A percentile compares a stretch with the other conserved stretches of the same genome.
Conservation (phyloP, 2,113 vertebrate species). For the Peromyscus leucopus region DNA sequence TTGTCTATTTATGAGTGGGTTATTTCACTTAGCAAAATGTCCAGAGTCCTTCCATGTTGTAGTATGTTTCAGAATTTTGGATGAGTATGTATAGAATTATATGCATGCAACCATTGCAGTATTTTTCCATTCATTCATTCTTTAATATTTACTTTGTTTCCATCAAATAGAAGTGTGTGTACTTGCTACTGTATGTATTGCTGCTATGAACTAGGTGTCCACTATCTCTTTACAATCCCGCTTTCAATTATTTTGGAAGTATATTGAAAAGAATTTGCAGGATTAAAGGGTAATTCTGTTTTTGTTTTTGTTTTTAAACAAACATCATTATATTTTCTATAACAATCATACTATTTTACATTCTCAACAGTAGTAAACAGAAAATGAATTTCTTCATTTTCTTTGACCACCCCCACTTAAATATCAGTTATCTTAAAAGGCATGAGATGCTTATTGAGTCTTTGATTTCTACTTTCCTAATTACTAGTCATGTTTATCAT, state of each 20-base stretch:
- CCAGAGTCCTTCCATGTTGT: background rate
- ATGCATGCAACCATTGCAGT: background rate
- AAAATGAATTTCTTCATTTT: background rate
- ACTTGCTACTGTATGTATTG: background rate
- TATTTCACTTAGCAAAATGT: background rate
- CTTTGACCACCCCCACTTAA: background rate
- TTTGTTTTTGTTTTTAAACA: background rate
- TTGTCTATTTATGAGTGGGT: background rate
- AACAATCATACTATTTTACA: background rate
- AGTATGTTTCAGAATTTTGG: background rate
- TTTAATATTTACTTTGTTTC: background rate
- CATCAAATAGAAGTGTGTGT: background rate
- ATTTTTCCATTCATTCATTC: background rate
- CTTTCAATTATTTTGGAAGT: background rate
- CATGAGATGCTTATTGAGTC: too few species aligned
- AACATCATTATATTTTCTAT: background rate
- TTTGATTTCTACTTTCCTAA: background rate
- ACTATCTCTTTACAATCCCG: background rate
- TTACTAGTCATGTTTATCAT: background rate
- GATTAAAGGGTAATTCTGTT: background rate
- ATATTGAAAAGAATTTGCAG: background rate
- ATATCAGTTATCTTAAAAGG: background rate
- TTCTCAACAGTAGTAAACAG: background rate
- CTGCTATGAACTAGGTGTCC: background rate
- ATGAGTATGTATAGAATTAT: background rate